These are phyloP conservation scores for Serinus canaria DNA, from an alignment of 2,113 vertebrate genomes.

Conservation along the genomic window DNA sequence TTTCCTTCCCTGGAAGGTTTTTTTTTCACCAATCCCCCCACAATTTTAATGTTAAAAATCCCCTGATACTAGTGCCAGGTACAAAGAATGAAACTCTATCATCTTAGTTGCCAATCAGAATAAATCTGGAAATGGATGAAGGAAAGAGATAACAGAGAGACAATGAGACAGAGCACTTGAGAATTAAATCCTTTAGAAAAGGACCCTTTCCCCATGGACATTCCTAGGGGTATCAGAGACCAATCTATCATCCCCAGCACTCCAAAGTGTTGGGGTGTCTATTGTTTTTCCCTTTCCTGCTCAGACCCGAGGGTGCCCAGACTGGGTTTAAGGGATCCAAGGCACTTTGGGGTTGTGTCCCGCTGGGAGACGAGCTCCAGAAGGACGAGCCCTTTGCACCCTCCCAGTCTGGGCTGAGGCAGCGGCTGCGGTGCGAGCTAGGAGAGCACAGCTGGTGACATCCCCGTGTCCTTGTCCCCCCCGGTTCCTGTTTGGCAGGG, in stretches of 20 bases:
- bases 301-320: not conserved
- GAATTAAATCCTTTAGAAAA: not conserved
- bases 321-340: not conserved
- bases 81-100: not conserved
- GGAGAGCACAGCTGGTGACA: not conserved
- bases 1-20: not conserved
- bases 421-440: not conserved
- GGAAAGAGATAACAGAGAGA: not conserved
- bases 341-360: not conserved
- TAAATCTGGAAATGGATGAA: not conserved
- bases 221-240: not conserved
- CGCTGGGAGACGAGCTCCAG: not conserved
- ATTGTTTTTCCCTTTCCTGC: not conserved
- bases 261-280: not conserved
- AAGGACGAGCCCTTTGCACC: not conserved
- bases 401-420: accelerated
- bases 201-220: not conserved
- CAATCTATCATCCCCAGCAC: not conserved
- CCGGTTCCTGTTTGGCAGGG: slow-evolving; percentile 29
- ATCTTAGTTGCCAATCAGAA: not conserved
- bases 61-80: not conserved
- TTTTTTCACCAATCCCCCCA: not conserved
- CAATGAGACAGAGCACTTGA: not conserved
- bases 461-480: not conserved
- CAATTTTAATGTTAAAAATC: not conserved